Conservation (phyloP, 2,113 vertebrate species). For the Chaetura pelagica region DNA sequence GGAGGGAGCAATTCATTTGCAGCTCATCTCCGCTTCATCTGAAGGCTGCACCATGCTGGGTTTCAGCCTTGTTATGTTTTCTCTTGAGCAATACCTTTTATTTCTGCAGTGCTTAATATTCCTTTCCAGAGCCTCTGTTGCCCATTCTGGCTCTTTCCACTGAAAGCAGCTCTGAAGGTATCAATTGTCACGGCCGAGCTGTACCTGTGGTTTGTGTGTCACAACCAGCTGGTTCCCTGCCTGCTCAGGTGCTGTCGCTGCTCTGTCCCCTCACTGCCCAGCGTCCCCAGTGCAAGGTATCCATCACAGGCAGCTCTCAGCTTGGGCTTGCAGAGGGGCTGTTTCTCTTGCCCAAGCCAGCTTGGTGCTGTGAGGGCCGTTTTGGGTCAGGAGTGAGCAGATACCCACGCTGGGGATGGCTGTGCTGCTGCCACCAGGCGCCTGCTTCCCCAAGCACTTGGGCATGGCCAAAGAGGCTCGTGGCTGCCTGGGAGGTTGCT, state of each 20-base stretch:
- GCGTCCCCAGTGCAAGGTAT: not conserved
- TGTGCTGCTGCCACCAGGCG: no score
- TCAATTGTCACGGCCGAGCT: not conserved
- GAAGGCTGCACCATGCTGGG: conserved; percentile 76
- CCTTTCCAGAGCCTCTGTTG: not conserved
- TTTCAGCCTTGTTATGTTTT: conserved; percentile 78
- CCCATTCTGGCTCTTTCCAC: conserved; percentile 22
- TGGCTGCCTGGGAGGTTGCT: not conserved
- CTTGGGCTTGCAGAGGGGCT: accelerated
- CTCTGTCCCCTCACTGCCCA: not conserved
- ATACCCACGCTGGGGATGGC: no score
- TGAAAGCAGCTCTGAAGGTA: not conserved
- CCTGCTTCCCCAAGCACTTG: no score
- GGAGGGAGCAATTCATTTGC: conserved; percentile 72
- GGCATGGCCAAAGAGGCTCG: accelerated
- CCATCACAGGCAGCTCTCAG: not conserved
- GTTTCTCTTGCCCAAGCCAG: not conserved
- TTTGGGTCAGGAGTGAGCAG: not conserved
- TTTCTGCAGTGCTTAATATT: conserved; percentile 49
- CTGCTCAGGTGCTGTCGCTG: not conserved
- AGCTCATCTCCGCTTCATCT: conserved; percentile 85
- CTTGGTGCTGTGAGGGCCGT: not conserved
- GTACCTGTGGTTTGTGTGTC: not conserved
- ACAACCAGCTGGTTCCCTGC: not conserved
- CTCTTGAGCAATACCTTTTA: conserved; percentile 70